A percentile compares a stretch with the other conserved stretches of the same genome.
phyloP scores from a whole-genome alignment of 2,113 vertebrate genomes.

The Neomonachus schauinslandi region DNA sequence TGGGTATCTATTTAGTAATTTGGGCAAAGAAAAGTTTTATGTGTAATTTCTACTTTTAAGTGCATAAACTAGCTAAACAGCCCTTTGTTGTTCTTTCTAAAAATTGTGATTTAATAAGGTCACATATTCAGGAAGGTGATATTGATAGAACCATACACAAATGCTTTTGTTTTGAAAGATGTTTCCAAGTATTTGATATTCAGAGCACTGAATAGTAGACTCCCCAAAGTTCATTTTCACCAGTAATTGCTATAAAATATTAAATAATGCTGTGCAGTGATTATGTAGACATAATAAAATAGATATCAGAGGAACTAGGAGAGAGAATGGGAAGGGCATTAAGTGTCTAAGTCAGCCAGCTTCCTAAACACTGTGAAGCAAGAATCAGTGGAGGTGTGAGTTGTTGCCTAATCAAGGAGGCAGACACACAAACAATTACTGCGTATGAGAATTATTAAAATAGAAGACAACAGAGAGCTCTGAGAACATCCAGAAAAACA shows the following conservation, averaged over 20 bases:
- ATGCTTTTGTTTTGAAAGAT: background rate
- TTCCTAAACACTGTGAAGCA: background rate
- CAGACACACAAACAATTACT: constrained; percentile 10
- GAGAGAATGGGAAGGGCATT: background rate
- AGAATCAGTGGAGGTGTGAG: background rate
- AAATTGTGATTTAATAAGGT: background rate
- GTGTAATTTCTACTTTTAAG: background rate
- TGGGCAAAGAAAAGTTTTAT: background rate
- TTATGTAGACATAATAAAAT: constrained; percentile 34
- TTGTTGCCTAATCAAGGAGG: constrained; percentile 57
- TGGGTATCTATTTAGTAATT: background rate
- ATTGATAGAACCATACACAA: background rate
- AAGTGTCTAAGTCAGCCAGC: constrained; percentile 41
- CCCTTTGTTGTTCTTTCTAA: background rate
- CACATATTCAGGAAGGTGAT: background rate
- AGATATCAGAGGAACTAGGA: background rate
- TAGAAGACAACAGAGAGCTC: background rate
- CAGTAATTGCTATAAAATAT: constrained; percentile 36
- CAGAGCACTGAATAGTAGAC: background rate
- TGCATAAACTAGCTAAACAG: background rate
- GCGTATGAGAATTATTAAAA: background rate
- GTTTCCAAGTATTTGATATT: background rate
- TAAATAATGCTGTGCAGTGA: constrained; percentile 2
- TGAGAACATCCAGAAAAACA: background rate
- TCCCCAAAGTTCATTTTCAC: background rate